Percentiles rank a stretch among this genome's conserved stretches.
phyloP scores from a whole-genome alignment of 1,140 invertebrate species.

The Drosophila bipectinata region DNA sequence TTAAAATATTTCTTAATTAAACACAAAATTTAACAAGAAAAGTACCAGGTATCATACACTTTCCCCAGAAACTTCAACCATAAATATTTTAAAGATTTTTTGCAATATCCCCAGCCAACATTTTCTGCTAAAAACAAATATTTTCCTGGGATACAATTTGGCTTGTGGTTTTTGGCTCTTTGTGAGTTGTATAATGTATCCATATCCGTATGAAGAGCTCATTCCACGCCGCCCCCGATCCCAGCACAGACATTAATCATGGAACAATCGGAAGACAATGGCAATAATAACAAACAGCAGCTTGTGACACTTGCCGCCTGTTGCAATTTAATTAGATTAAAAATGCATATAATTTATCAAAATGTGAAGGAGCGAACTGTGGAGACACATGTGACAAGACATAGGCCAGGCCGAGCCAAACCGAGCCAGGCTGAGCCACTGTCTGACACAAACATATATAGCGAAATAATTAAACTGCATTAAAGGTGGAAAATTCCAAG shows the following conservation, averaged over 20 bases:
- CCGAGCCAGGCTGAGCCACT: slow-evolving; percentile 21
- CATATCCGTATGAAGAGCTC: background rate
- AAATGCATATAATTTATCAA: slow-evolving; percentile 78
- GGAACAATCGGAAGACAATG: slow-evolving; percentile 22
- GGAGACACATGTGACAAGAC: slow-evolving; percentile 57
- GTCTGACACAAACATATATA: slow-evolving; percentile 31
- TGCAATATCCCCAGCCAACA: too few relatives aligned
- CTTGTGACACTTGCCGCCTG: slow-evolving; percentile 52
- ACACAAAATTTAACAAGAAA: too few relatives aligned
- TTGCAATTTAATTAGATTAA: slow-evolving; percentile 67
- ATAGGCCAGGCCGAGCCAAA: slow-evolving; percentile 51
- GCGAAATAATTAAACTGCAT: slow-evolving; percentile 79
- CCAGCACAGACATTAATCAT: slow-evolving; percentile 35
- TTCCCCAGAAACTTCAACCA: too few relatives aligned
- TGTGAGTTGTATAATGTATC: background rate
- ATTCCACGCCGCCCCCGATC: background rate
- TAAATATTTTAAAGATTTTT: too few relatives aligned
- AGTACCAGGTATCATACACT: too few relatives aligned
- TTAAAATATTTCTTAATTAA: too few relatives aligned
- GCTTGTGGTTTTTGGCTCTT: background rate
- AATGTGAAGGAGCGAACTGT: slow-evolving; percentile 13
- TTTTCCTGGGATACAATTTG: background rate
- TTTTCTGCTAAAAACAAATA: background rate
- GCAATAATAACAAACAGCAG: slow-evolving; percentile 25
- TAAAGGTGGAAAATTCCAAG: slow-evolving; percentile 28